phyloP scores from a whole-genome alignment of 2,888 invertebrate species.

The Azorinus chamasolen region DNA sequence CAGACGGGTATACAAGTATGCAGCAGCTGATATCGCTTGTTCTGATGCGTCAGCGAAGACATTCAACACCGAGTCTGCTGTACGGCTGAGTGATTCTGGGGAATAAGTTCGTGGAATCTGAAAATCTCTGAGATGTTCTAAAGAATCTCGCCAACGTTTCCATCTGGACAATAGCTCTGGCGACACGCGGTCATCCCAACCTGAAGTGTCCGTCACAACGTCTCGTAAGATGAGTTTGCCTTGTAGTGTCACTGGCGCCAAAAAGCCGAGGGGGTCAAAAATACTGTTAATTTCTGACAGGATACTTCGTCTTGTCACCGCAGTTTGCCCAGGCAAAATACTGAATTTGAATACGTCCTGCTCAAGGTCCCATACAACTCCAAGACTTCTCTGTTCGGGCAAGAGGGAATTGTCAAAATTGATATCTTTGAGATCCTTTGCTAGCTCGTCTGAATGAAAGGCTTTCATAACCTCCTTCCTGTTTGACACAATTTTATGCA shows the following conservation, averaged over 20 bases:
- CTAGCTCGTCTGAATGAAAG: slow-evolving; percentile 54
- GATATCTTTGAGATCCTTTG: slow-evolving; percentile 42
- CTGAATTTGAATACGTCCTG: slow-evolving; percentile 46
- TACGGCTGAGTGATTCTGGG: neutral
- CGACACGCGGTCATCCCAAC: slow-evolving; percentile 68
- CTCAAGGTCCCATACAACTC: slow-evolving; percentile 51
- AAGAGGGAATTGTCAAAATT: slow-evolving; percentile 34
- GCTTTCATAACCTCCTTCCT: slow-evolving; percentile 48
- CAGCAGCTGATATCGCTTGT: slow-evolving; percentile 64
- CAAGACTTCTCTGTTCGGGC: slow-evolving; percentile 58
- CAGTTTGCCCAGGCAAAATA: slow-evolving; percentile 27
- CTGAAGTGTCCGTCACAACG: slow-evolving; percentile 34
- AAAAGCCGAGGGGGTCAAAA: slow-evolving; percentile 66
- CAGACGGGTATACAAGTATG: slow-evolving; percentile 40
- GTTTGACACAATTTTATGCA: slow-evolving; percentile 67
- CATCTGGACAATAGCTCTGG: slow-evolving; percentile 25
- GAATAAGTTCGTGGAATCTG: slow-evolving; percentile 30
- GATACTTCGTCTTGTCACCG: slow-evolving; percentile 52
- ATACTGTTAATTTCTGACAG: slow-evolving; percentile 59
- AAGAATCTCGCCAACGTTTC: slow-evolving; percentile 38
- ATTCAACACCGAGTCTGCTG: slow-evolving; percentile 10
- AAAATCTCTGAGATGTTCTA: slow-evolving; percentile 16
- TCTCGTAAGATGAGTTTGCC: slow-evolving; percentile 62
- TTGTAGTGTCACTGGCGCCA: slow-evolving; percentile 42
- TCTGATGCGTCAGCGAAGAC: slow-evolving; percentile 68